Conservation (phyloP, 1,140 invertebrate species). For the Drosophila hydei region DNA sequence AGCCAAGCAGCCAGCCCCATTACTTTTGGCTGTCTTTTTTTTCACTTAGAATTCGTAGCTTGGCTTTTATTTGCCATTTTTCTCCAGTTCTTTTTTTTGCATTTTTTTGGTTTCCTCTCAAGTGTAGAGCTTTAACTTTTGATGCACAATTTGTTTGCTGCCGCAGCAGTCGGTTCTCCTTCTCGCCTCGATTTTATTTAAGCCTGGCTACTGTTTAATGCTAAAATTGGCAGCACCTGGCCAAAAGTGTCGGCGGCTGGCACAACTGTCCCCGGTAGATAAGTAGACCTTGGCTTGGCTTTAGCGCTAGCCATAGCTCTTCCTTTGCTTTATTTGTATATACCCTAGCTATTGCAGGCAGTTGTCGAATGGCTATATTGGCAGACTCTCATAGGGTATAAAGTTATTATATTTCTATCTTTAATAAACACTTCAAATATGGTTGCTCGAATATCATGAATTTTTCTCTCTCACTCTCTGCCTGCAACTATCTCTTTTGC, state of each 20-base stretch:
- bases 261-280: conserved; percentile 58
- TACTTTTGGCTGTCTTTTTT: conserved; percentile 64
- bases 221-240: conserved; percentile 78
- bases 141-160: conserved; percentile 65
- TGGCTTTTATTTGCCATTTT: conserved; percentile 61
- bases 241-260: conserved; percentile 56
- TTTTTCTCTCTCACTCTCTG: too few relatives aligned
- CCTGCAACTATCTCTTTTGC: too few relatives aligned
- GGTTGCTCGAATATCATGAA: too few relatives aligned
- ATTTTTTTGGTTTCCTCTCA: conserved; percentile 39
- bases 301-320: conserved; percentile 13
- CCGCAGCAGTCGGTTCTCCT: neutral
- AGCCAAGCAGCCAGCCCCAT: conserved; percentile 47
- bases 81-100: neutral
- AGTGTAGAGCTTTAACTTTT: conserved; percentile 65
- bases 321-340: conserved; percentile 18
- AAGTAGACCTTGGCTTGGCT: conserved; percentile 60
- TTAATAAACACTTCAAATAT: too few relatives aligned
- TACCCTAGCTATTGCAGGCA: neutral
- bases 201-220: conserved; percentile 68
- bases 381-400: too few relatives aligned
- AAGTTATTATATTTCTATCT: too few relatives aligned
- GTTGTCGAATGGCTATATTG: neutral
- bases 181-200: conserved; percentile 3
- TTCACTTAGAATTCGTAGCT: conserved; percentile 36